phyloP scores from a whole-genome alignment of 1,140 invertebrate species.

The Pissodes strobi region DNA sequence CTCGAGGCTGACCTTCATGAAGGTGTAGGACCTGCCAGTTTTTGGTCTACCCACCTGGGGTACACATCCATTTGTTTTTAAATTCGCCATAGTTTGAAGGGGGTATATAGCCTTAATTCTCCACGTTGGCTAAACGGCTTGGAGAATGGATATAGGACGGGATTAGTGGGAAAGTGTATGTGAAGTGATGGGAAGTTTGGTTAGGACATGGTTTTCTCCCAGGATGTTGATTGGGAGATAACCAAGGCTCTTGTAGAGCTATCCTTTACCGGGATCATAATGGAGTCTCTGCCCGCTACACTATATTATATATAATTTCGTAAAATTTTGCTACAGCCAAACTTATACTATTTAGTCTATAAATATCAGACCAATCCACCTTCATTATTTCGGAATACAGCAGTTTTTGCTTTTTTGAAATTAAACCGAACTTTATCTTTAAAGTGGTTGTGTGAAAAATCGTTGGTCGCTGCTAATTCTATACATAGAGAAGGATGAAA shows the following conservation, averaged over 20 bases:
- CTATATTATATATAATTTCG: too few species aligned
- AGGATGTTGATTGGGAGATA: not conserved
- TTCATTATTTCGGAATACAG: too few species aligned
- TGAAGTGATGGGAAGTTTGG: not conserved
- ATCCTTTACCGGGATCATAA: not conserved
- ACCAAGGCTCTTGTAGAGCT: not conserved
- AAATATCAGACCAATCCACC: too few species aligned
- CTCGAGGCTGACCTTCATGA: too few species aligned
- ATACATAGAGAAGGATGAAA: too few species aligned
- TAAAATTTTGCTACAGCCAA: too few species aligned
- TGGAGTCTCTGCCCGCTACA: not conserved
- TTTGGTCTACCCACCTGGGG: too few species aligned
- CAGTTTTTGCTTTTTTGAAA: too few species aligned
- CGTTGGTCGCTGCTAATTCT: too few species aligned
- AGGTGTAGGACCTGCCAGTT: not conserved
- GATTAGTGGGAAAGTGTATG: not conserved
- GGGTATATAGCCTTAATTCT: not conserved
- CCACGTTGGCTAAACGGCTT: not conserved
- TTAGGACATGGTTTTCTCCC: not conserved
- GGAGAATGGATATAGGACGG: slow-evolving; percentile 5
- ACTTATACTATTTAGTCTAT: too few species aligned
- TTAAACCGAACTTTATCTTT: too few species aligned
- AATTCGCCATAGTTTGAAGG: not conserved
- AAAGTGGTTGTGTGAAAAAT: too few species aligned
- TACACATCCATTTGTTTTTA: slow-evolving; percentile 2